A percentile compares a stretch with the other conserved stretches of the same genome.
These are phyloP conservation scores for Drosophila chauvacae DNA, from an alignment of 1,140 invertebrate genomes.

Conservation along the genomic window DNA sequence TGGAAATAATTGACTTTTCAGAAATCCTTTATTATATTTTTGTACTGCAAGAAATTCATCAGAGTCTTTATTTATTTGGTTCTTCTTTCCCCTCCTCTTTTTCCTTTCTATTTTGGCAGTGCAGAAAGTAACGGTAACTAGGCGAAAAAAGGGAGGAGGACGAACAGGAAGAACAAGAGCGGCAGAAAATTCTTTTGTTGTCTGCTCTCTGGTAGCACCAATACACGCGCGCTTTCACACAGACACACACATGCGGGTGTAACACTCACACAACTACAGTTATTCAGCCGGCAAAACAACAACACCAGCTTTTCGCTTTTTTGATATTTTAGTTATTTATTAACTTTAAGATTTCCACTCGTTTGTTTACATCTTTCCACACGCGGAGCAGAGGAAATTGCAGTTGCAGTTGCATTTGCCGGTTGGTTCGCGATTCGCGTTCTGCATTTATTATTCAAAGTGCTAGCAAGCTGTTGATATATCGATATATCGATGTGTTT, in stretches of 20 bases:
- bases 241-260: constrained; percentile 9
- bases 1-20: constrained; percentile 38
- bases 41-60: constrained; percentile 60
- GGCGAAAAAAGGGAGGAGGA: constrained; percentile 46
- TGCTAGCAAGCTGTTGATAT: not conserved
- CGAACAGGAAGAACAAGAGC: constrained; percentile 35
- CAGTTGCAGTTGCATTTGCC: constrained; percentile 13
- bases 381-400: constrained; percentile 13
- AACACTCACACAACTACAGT: constrained; percentile 35
- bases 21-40: constrained; percentile 35
- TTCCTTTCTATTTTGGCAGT: constrained; percentile 70
- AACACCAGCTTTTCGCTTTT: constrained; percentile 34
- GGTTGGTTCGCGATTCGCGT: not conserved
- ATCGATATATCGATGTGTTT: too few species aligned
- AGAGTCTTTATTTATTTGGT: constrained; percentile 12
- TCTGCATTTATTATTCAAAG: constrained; percentile 28
- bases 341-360: constrained; percentile 9
- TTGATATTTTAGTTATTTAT: constrained; percentile 26
- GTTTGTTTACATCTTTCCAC: constrained; percentile 44
- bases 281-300: constrained; percentile 59
- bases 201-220: constrained; percentile 57
- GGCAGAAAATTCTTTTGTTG: constrained; percentile 71
- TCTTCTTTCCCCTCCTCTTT: constrained; percentile 29
- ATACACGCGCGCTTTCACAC: constrained; percentile 17
- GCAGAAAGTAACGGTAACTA: constrained; percentile 72